Evolutionary conservation across 2,113 vertebrate genomes (phyloP), one percentile per base, ranked within the genome.

Genomic region (Microcebus griseorufus): DNA sequence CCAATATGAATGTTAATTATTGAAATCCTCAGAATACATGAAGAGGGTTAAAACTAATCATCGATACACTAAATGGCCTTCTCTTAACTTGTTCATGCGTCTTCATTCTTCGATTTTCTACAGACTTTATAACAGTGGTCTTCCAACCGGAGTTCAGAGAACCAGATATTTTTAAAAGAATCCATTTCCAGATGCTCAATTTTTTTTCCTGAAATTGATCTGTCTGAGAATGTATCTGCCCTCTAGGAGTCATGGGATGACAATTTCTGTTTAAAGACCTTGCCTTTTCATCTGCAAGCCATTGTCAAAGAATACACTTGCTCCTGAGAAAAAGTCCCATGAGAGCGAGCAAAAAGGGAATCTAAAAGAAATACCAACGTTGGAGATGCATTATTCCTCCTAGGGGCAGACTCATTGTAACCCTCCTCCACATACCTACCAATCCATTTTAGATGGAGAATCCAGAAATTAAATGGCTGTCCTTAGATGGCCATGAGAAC

Each of bases 151-250:
- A 51, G 42, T 65, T 92, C 53, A 85, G 32, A 93, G 37, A 95
- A 84, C 83, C 81, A 92, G 82, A 45, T 89, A 92, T 92, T 92
- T 93, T 96, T 53, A 89, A 80, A 29, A 84, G 27, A 87, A 84
- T 93, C 89, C 64, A 73, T 93, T 75, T 84, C 65, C 34, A 96
- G 83, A 69, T 72, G 79, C 16, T 96, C 73, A 93, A 80, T 29
- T 58, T 75, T 83, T 48, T 84, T 72, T 37, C 73, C 92, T 85
- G 69, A 88, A 95, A 97, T 94, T 96, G 76, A 97, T 88, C 42
- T 91, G 60, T 88, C 42, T 91, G 60, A 96, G n/a, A 84, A 64
- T 37, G 45, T 27, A 82, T 39, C n/a, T 90, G n/a, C 51, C 80
- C 64, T 79, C 0, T 1, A 84, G 53, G n/a, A 94, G 32, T 79